Conservation (phyloP, 2,113 vertebrate species). For the Uria aalge region DNA sequence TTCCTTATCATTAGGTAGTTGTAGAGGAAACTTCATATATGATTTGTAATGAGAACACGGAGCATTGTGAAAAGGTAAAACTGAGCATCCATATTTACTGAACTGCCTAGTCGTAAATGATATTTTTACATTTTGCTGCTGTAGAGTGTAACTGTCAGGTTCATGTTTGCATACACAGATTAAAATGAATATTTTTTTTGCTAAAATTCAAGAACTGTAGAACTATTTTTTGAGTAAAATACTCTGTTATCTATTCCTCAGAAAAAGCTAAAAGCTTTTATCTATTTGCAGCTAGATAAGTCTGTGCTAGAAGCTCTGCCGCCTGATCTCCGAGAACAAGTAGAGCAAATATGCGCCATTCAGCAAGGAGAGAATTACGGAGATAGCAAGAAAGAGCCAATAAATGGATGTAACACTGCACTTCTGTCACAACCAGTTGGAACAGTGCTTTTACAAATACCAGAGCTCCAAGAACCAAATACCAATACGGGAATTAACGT, state of each 20-base stretch:
- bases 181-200: background rate
- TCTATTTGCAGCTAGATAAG: slow-evolving; percentile 82
- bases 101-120: background rate
- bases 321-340: slow-evolving; percentile 87
- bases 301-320: slow-evolving; percentile 93
- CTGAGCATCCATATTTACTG: background rate
- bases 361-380: slow-evolving; percentile 64
- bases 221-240: background rate
- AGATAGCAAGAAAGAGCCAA: slow-evolving; percentile 66
- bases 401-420: slow-evolving; percentile 62
- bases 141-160: background rate
- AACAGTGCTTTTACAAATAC: slow-evolving; percentile 87
- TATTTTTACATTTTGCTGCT: background rate
- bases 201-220: background rate
- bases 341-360: slow-evolving; percentile 81
- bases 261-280: background rate
- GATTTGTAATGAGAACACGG: background rate
- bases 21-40: background rate
- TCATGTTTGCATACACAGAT: background rate
- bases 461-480: slow-evolving; percentile 80
- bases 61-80: background rate
- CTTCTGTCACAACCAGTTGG: slow-evolving; percentile 72
- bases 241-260: background rate
- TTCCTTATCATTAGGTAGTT: background rate
- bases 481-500: slow-evolving; percentile 80